Evolutionary conservation across 1,140 invertebrate species (phyloP), one percentile per base, ranked within the genome.

Genomic region (Lethrus apterus): DNA sequence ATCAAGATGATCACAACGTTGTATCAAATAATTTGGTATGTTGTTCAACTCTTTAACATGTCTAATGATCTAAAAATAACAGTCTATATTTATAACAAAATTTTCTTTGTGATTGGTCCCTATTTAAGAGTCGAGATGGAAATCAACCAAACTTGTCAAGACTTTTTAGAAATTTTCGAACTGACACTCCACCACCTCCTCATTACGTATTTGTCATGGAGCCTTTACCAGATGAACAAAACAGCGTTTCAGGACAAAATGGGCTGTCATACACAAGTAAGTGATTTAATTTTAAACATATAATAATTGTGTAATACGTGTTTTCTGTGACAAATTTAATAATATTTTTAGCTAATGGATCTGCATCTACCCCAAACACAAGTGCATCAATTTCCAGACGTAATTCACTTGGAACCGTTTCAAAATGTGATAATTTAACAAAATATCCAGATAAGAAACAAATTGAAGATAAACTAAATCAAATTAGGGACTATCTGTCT

Each of bases 401-500:
- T 31, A 60, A 64, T 34, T 64, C 63, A 24, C 50, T 55, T 0
- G 52, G 55, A 15, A 56, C 60, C 4, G 52, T 60, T 17, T 49
- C 58, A 13, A 67, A 67, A 51, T 66, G 63, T 52, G 63, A 66
- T 43, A 67, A 67, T 50, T 54, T 65, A 33, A 58, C 55, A 20
- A 66, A 65, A 50, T 66, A 63, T 58, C 66, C 66, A 10, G 65
- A 68, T 48, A 61, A 66, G 34, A 65, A 60, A 35, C 62, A 68
- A 54, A 64, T 70, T 40, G 62, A 68, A 48, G 59, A 58, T 24
- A 66, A 66, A 53, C 46, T 70, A 14, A 54, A 56, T 26, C 67
- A 70, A 52, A 70, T 70, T 31, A 55, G 62, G 21, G 67, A 70
- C 44, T 70, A 68, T 51, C 53, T 70, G 15, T 59, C 62, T 48